Base-by-base conservation (phyloP, 1,140 invertebrate species). In the Hypsibius dujardini region DNA sequence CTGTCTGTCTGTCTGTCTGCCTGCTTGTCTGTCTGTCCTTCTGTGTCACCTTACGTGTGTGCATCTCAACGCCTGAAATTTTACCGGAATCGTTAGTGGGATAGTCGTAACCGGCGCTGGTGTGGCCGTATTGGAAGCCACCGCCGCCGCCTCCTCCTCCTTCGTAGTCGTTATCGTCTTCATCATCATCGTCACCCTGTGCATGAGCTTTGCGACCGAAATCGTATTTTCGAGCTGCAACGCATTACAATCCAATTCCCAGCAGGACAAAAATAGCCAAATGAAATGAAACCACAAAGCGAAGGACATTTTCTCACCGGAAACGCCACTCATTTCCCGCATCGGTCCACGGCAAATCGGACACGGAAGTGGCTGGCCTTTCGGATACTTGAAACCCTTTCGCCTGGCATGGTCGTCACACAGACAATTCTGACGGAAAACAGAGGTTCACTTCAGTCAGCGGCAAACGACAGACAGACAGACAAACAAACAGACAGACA, bases 341-440 rank as follows among this genome's bases (percentile, higher is more conserved):
- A 0, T 88, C 86, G 12, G 92, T 93, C 62, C 92, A 87, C 81
- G 85, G 83, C 94, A 97, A 81, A 95, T 94, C 12, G 94, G 94
- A 78, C 93, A 96, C 47, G 93, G 92, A 76, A 94, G 87, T 7
- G 87, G 79, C 76, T 88, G 90, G 75, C 88, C 89, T 76, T 90
- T 90, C 28, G 88, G 87, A 80, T 93, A 92, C 78, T 93, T 94
- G 77, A 93, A 90, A 45, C 90, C 88, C 85, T 92, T 92, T 73
- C 90, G 85, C 71, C 87, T 84, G 46, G 95, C 91, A 81, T 97
- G 93, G 81, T 96, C 92, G 77, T 96, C 92, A 81, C 94, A 97
- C 28, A 28, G 28, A 28, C 28, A 28, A 28, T 28, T 28, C 28
- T 28, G 28, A 28, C 28, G 28, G 28, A 79, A 90, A 96, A 80